Conservation (phyloP, 53 echinoderm and acorn worm genomes). For the Zoroaster sp. region DNA sequence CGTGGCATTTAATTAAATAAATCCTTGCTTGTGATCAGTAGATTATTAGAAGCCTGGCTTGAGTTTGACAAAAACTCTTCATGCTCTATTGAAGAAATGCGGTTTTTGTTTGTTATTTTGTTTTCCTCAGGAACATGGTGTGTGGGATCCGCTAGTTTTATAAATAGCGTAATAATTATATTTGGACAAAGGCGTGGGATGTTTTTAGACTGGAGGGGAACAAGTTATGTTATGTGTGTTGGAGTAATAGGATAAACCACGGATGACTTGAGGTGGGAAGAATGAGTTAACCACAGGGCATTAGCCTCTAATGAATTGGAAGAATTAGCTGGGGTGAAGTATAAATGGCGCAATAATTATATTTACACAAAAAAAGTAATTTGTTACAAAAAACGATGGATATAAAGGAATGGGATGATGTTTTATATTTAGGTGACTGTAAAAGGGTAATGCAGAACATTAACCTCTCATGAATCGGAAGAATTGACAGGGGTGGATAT, state of each 20-base stretch:
- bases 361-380: background rate
- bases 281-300: background rate
- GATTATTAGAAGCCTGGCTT: background rate
- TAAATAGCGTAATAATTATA: slow-evolving; percentile 45
- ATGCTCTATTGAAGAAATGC: background rate
- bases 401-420: too few relatives aligned
- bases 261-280: slow-evolving; percentile 4
- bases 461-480: too few relatives aligned
- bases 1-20: slow-evolving; percentile 18
- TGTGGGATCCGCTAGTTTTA: background rate
- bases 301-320: background rate
- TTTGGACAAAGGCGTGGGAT: slow-evolving; percentile 3
- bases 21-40: background rate
- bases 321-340: background rate
- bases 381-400: background rate
- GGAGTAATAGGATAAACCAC: slow-evolving; percentile 18
- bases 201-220: background rate
- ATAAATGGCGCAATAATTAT: background rate
- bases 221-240: background rate
- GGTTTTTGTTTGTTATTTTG: background rate
- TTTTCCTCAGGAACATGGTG: background rate
- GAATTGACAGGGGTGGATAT: too few relatives aligned
- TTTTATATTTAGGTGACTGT: too few relatives aligned
- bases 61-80: background rate
- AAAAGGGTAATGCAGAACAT: too few relatives aligned